Conservation (phyloP, 2,888 invertebrate genomes). For the Pterostichus niger region DNA sequence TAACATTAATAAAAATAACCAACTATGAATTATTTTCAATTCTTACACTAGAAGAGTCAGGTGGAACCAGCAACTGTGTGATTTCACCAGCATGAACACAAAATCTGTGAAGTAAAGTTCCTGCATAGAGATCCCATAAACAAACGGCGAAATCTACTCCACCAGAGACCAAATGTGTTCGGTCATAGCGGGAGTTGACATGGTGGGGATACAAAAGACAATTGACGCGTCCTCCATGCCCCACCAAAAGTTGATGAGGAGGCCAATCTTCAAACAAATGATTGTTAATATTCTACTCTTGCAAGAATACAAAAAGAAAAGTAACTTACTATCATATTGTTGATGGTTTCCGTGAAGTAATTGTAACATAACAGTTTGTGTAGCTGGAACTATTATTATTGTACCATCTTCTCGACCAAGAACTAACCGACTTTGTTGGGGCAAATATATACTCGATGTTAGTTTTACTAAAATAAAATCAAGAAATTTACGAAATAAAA, state of each 20-base stretch:
- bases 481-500: too few species aligned
- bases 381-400: slow-evolving; percentile 97
- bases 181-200: slow-evolving; percentile 92
- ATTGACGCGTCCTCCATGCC: slow-evolving; percentile 96
- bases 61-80: slow-evolving; percentile 95
- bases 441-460: slow-evolving; percentile 96
- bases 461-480: slow-evolving; percentile 83
- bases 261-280: slow-evolving; percentile 86
- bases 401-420: slow-evolving; percentile 97
- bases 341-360: slow-evolving; percentile 93
- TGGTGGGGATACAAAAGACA: slow-evolving; percentile 97
- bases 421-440: slow-evolving; percentile 95
- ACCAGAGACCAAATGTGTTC: slow-evolving; percentile 94
- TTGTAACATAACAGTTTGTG: slow-evolving; percentile 96
- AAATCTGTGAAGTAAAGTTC: slow-evolving; percentile 93
- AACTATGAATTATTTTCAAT: neutral
- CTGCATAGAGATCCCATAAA: slow-evolving; percentile 96
- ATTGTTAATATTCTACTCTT: neutral
- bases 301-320: neutral
- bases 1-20: neutral
- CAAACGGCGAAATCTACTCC: slow-evolving; percentile 99
- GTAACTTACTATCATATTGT: slow-evolving; percentile 83
- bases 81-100: slow-evolving; percentile 99
- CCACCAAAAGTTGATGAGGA: slow-evolving; percentile 90
- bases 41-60: slow-evolving; percentile 91